Percentiles rank a stretch among this genome's conserved stretches.
Evolutionary conservation across 1,140 invertebrate genomes (phyloP).

Genomic region (Gyrodactylus salaris): DNA sequence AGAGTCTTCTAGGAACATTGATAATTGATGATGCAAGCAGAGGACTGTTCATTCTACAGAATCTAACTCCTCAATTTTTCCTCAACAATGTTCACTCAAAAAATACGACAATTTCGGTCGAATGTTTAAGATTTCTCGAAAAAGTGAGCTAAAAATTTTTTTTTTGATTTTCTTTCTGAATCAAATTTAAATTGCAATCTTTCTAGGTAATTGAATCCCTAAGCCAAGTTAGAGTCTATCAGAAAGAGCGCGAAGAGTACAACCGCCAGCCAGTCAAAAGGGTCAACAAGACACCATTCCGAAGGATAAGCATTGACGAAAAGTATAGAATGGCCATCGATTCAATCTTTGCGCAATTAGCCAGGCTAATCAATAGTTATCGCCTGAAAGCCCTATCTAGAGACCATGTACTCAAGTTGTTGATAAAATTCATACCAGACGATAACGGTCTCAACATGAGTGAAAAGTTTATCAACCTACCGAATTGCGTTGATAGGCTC

Average conservation of each 20-base stretch:
- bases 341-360: neutral
- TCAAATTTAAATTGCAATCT: too few relatives aligned
- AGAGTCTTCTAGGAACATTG: neutral
- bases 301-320: neutral
- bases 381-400: neutral
- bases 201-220: neutral
- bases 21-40: neutral
- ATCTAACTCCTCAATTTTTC: neutral
- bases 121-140: neutral
- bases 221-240: neutral
- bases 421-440: neutral
- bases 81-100: neutral
- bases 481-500: neutral
- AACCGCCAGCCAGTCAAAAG: neutral
- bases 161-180: too few relatives aligned
- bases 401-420: neutral
- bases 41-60: neutral
- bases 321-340: neutral
- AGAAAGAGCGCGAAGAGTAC: neutral
- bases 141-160: too few relatives aligned
- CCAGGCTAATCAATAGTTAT: neutral
- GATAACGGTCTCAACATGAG: neutral
- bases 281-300: neutral
- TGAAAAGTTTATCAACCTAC: neutral
- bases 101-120: neutral